A percentile compares a stretch with the other conserved stretches of the same genome.
Evolutionary conservation across 2,113 vertebrate genomes (phyloP).

Genomic region (Bos javanicus): DNA sequence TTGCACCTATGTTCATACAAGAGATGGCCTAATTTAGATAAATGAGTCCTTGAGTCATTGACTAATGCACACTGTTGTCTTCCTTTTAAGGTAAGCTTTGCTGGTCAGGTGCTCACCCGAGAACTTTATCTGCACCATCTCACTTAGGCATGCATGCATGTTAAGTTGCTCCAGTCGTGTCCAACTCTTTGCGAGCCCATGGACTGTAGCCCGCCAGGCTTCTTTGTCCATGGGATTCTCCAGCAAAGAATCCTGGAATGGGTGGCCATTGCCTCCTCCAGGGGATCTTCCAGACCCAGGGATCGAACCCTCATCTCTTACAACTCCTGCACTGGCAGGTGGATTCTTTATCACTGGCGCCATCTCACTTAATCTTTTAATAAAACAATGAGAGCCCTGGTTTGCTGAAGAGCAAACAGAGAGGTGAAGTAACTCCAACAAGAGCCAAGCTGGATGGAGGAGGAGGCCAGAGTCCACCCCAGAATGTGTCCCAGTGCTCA

Average conservation of each 20-base stretch:
- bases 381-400: neutral
- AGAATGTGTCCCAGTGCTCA: neutral
- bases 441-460: too few relatives aligned
- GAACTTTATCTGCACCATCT: neutral
- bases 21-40: neutral
- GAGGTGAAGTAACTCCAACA: neutral
- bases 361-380: neutral
- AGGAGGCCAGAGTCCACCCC: too few relatives aligned
- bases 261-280: neutral
- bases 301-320: neutral
- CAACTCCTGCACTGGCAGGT: neutral
- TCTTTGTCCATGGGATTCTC: neutral
- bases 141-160: neutral
- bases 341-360: neutral
- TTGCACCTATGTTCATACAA: neutral
- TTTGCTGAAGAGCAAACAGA: neutral
- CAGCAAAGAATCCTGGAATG: neutral
- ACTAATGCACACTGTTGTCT: neutral
- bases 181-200: neutral
- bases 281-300: neutral
- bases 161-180: neutral
- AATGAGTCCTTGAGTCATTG: neutral
- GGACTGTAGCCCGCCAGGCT: neutral
- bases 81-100: neutral
- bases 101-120: neutral